These are phyloP conservation scores for Drosophila diplacantha DNA, from an alignment of 2,888 invertebrate species.

Conservation along the genomic window DNA sequence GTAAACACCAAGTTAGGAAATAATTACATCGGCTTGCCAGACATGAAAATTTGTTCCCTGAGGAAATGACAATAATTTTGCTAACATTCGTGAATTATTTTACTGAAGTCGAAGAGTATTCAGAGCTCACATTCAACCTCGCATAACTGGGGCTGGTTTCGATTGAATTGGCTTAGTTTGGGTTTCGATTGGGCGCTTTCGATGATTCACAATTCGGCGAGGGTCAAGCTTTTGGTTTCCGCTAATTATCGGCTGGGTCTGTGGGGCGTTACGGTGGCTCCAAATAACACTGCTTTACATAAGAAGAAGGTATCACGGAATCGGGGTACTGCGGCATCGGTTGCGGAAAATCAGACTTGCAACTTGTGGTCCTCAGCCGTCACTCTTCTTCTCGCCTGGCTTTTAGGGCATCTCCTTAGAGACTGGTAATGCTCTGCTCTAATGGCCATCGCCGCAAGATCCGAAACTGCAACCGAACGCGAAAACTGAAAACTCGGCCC, in stretches of 20 bases:
- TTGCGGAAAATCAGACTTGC: neutral
- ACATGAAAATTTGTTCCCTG: neutral
- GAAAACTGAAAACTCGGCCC: conserved; percentile 4
- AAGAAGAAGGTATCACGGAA: conserved; percentile 2
- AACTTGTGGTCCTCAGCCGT: conserved; percentile 21
- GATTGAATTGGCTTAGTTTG: conserved; percentile 18
- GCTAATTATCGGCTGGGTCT: conserved; percentile 36
- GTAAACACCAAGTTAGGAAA: too few species aligned
- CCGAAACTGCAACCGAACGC: conserved; percentile 4
- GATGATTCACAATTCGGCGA: conserved; percentile 48
- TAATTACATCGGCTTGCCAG: neutral
- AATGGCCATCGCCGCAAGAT: conserved; percentile 30
- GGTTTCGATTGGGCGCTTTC: conserved; percentile 33
- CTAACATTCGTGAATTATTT: neutral
- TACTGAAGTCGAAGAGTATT: conserved; percentile 4
- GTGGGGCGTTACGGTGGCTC: neutral
- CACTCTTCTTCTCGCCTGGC: neutral
- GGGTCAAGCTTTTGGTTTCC: conserved; percentile 61
- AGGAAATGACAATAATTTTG: neutral
- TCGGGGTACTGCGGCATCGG: neutral
- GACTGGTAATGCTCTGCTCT: conserved; percentile 31
- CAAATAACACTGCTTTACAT: neutral
- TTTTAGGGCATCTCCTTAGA: conserved; percentile 12
- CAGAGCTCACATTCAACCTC: too few species aligned
- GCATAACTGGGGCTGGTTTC: conserved; percentile 12